Conservation (phyloP, 1,140 invertebrate genomes). For the Formica exsecta region DNA sequence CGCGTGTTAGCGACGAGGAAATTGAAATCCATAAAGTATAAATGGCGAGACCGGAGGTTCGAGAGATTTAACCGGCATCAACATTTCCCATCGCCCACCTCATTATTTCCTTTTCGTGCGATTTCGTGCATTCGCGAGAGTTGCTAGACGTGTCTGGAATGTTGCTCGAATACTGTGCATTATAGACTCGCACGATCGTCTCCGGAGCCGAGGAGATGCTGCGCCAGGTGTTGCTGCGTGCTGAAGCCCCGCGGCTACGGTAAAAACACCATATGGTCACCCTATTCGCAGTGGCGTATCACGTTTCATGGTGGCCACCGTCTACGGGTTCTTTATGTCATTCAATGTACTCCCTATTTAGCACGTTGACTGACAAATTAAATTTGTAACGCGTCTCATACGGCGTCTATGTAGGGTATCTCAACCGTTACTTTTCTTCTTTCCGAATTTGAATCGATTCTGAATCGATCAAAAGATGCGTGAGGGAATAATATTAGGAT, state of each 20-base stretch:
- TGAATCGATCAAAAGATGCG: background rate
- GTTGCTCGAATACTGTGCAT: background rate
- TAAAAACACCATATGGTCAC: conserved; percentile 40
- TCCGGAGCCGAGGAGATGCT: conserved; percentile 40
- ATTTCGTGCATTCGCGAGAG: conserved; percentile 39
- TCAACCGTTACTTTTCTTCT: background rate
- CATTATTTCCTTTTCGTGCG: conserved; percentile 52
- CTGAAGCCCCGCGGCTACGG: conserved; percentile 33
- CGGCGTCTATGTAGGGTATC: background rate
- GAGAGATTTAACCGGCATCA: conserved; percentile 35
- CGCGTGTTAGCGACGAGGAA: conserved; percentile 43
- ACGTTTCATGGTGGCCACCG: conserved; percentile 34
- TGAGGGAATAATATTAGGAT: too few species aligned
- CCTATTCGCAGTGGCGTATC: conserved; percentile 41
- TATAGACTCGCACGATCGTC: background rate
- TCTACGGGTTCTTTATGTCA: conserved; percentile 14
- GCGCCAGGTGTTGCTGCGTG: conserved; percentile 51
- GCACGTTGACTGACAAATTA: background rate
- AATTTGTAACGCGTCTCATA: conserved; percentile 1
- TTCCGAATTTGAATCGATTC: background rate
- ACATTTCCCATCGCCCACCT: conserved; percentile 48
- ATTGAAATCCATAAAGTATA: conserved; percentile 60
- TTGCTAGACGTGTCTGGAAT: conserved; percentile 29
- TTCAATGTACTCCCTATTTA: background rate
- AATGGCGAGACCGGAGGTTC: conserved; percentile 14